Evolutionary conservation across 2,113 vertebrate species (phyloP), one percentile per base, ranked within the genome.

Genomic region (Hippocampus guttulatus): DNA sequence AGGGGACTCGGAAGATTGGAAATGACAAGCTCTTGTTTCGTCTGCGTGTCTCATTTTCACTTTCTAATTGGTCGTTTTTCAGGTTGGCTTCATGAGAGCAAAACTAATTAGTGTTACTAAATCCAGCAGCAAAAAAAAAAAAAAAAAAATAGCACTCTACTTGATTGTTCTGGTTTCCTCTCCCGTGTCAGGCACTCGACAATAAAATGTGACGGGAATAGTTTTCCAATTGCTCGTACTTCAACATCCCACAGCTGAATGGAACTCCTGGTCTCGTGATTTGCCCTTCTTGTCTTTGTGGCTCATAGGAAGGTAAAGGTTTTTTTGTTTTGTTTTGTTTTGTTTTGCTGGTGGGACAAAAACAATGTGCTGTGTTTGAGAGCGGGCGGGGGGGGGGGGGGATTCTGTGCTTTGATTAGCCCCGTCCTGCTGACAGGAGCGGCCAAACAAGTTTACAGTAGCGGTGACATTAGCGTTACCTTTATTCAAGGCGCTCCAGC

Each of bases 401-500:
- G 83, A 82, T 77, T 84, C 74, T 81, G 84, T 92, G 91, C 92
- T 95, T 93, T 91, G 89, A 92, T 92, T 91, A 87, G 90, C 90
- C 90, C 89, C 69, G 86, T 91, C 89, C 93, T 92, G 92, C 92
- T 93, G 93, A 93, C 93, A 89, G 89, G 90, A 93, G 90, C 72
- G 86, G 86, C 90, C 88, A 77, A 80, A 90, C 88, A 88, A 91
- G 93, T 94, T 95, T 94, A 94, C 95, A 95, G 96, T 94, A 96
- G 94, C 94, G 89, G 88, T 95, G 93, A 95, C 94, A 93, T 93
- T 85, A 90, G 87, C 57, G 92, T 93, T 96, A 94, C 95, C 95
- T 96, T 95, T 94, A 93, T 93, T 92, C 92, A 91, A 92, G 91
- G 84, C 80, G 85, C 91, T 93, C 93, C 95, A 96, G 95, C 95